Evolutionary conservation across 2,888 invertebrate species (phyloP).

Genomic region (Lottia gigantea): DNA sequence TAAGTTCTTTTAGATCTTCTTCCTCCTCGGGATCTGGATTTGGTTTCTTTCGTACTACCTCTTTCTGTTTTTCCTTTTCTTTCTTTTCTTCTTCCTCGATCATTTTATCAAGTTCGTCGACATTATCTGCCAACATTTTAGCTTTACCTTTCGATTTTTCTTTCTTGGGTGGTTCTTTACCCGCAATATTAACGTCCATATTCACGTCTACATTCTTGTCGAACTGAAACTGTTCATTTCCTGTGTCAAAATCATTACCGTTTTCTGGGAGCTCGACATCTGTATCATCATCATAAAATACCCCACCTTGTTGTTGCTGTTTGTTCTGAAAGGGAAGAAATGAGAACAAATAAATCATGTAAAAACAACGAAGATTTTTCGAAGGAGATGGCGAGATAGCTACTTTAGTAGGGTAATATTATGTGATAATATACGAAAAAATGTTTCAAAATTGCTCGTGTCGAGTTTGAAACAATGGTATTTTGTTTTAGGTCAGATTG

Average conservation of each 20-base stretch:
- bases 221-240: not conserved
- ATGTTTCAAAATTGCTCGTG: too few species aligned
- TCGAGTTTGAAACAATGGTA: too few species aligned
- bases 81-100: not conserved
- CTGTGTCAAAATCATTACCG: not conserved
- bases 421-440: too few species aligned
- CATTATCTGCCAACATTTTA: not conserved
- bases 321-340: too few species aligned
- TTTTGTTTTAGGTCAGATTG: too few species aligned
- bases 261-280: not conserved
- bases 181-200: not conserved
- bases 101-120: not conserved
- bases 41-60: not conserved
- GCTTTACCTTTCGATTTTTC: not conserved
- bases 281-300: too few species aligned
- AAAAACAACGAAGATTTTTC: too few species aligned
- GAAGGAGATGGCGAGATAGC: too few species aligned
- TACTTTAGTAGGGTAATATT: too few species aligned
- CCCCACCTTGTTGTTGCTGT: too few species aligned
- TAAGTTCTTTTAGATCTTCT: slow-evolving; percentile 12
- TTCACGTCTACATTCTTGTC: not conserved
- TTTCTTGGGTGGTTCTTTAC: not conserved
- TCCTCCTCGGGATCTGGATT: slow-evolving; percentile 11
- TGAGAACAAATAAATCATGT: too few species aligned
- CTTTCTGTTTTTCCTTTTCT: slow-evolving; percentile 5